Base-by-base conservation (phyloP, 2,797 vertebrate genomes). In the Parotocinclus haroldoi region DNA sequence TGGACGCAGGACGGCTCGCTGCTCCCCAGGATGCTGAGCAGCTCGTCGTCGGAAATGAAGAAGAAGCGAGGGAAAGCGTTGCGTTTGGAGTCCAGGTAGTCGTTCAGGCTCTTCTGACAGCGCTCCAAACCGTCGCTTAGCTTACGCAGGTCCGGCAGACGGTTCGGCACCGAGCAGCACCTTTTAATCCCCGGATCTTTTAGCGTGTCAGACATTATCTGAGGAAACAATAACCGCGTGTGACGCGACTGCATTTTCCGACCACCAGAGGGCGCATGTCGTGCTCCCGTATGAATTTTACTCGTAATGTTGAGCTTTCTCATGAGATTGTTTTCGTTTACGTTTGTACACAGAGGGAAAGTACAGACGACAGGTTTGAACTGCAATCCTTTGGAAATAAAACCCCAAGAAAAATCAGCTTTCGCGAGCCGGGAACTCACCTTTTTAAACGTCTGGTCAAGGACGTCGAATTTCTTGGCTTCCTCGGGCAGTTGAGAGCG, bases 51-150 rank as follows among this genome's bases (percentile, higher is more conserved):
- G 0, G 97, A 99, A 69, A 99, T 95, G 81, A 99, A 99, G 85
- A 98, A 99, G 83, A 99, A 99, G 9, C 97, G 88, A 0, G 97
- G 96, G 79, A 98, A 99, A n/a, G 93, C 93, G 0, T 98, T 97
- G 18, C 96, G 79, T 69, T 98, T 99, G 53, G 94, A 93, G 75
- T 98, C 94, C 76, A 99, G 82, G 82, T 99, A 98, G 78, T 98
- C 92, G 6, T 94, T 98, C 13, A 99, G 85, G 78, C 94, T 95
- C 81, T 99, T 99, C 89, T 99, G 97, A 79, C 96, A 96, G 50
- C 85, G 92, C 80, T 98, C 96, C n/a, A 99, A 86, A 39, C 92
- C 91, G 0, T 91, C 81, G 0, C 93, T 93, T 65, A 99, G 84
- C 44, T 83, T 83, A 72, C 89, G 89, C 19, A 99, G 86, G 14